Percentiles rank a stretch among this genome's conserved stretches.
Conservation (phyloP, 2,113 vertebrate species). For the Falcunculus frontatus region DNA sequence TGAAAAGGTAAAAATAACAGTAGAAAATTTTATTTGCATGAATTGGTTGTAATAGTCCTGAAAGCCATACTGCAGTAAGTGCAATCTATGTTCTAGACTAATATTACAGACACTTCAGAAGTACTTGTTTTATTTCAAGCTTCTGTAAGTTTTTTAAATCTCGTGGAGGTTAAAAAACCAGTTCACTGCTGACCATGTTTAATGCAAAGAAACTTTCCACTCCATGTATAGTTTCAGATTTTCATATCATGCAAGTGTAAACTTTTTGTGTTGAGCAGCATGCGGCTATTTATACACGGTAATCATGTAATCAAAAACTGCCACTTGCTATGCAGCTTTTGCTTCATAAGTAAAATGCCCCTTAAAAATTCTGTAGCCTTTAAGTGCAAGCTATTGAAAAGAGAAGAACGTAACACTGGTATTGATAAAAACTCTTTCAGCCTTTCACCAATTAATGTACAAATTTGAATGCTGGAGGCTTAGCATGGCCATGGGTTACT, state of each 20-base stretch:
- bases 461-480: neutral
- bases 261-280: neutral
- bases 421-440: neutral
- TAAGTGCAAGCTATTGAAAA: neutral
- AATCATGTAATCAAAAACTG: neutral
- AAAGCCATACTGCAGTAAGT: neutral
- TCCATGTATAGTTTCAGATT: neutral
- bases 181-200: neutral
- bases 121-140: neutral
- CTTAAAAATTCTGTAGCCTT: neutral
- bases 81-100: neutral
- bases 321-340: neutral
- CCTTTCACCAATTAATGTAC: neutral
- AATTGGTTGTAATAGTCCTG: neutral
- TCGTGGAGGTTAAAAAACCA: neutral
- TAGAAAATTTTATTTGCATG: neutral
- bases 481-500: neutral
- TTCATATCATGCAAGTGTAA: neutral
- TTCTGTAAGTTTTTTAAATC: neutral
- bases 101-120: neutral
- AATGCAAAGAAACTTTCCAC: neutral
- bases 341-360: neutral
- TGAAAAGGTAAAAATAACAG: constrained; percentile 13
- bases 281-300: fast-evolving
- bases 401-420: neutral